A percentile compares a stretch with the other conserved stretches of the same genome.
phyloP scores from a whole-genome alignment of 1,140 invertebrate genomes.

The Stenopsyche tienmushanensis region DNA sequence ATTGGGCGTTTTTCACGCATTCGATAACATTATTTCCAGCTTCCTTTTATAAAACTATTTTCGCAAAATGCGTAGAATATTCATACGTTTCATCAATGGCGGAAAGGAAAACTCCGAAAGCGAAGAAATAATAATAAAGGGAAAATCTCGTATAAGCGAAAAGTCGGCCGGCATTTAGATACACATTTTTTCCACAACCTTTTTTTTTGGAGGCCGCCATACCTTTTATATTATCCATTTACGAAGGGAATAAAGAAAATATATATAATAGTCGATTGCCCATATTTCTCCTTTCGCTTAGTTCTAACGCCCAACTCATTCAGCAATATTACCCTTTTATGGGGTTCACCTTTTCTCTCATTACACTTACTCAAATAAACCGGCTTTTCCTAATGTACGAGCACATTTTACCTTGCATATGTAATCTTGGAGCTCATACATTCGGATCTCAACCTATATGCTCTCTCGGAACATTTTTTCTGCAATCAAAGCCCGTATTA shows the following conservation, averaged over 20 bases:
- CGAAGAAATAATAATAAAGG: conserved; percentile 5
- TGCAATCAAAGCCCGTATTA: too few relatives aligned
- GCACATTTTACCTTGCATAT: neutral
- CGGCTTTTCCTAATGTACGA: conserved; percentile 11
- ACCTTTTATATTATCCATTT: conserved; percentile 31
- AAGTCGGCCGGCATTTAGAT: conserved; percentile 26
- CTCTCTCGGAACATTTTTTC: too few relatives aligned
- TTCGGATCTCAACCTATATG: too few relatives aligned
- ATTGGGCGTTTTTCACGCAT: neutral
- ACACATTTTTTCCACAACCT: conserved; percentile 22
- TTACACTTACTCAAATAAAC: conserved; percentile 30
- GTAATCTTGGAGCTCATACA: neutral
- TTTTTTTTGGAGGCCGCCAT: conserved; percentile 8
- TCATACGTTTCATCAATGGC: neutral
- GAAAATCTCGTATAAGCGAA: conserved; percentile 22
- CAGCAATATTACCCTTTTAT: conserved; percentile 29
- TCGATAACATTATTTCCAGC: neutral
- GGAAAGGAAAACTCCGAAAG: neutral
- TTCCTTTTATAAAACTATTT: neutral
- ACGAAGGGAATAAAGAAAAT: conserved; percentile 28
- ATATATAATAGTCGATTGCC: conserved; percentile 31
- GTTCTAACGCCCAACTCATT: conserved; percentile 30
- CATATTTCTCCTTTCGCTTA: conserved; percentile 28
- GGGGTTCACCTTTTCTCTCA: conserved; percentile 28
- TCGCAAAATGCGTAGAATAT: neutral